Conservation (phyloP, 2,888 invertebrate species). For the Cyrtodaria siliqua region DNA sequence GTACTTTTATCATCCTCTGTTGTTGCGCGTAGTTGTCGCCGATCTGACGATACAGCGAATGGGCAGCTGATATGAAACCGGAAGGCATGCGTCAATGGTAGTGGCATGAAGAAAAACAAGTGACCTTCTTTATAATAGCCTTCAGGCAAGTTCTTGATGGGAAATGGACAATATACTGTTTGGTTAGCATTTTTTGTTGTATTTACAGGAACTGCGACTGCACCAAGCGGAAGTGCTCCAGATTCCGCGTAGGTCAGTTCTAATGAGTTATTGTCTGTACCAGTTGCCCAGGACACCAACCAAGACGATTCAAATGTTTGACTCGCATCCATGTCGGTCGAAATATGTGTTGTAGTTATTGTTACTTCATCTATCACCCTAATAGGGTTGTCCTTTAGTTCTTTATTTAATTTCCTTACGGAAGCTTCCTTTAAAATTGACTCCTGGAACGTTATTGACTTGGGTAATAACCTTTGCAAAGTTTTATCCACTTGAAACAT, state of each 20-base stretch:
- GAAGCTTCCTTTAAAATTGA: conserved; percentile 9
- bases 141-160: conserved; percentile 4
- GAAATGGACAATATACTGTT: conserved; percentile 36
- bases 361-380: background rate
- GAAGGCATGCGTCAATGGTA: conserved; percentile 75
- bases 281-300: conserved; percentile 62
- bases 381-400: background rate
- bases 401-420: conserved; percentile 1
- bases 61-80: conserved; percentile 81
- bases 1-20: conserved; percentile 78
- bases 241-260: conserved; percentile 19
- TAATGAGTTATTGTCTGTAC: conserved; percentile 17
- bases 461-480: background rate
- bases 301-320: conserved; percentile 56
- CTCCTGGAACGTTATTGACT: background rate
- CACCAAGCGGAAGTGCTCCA: conserved; percentile 70
- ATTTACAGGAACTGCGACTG: conserved; percentile 71
- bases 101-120: conserved; percentile 82
- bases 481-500: conserved; percentile 12
- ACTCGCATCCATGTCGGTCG: conserved; percentile 42
- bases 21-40: conserved; percentile 70
- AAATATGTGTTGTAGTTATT: background rate
- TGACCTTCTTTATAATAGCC: conserved; percentile 67
- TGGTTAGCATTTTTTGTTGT: conserved; percentile 29
- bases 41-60: conserved; percentile 79